These are phyloP conservation scores for Aproaerema taeniolella DNA, from an alignment of 2,888 invertebrate species.

Conservation along the genomic window DNA sequence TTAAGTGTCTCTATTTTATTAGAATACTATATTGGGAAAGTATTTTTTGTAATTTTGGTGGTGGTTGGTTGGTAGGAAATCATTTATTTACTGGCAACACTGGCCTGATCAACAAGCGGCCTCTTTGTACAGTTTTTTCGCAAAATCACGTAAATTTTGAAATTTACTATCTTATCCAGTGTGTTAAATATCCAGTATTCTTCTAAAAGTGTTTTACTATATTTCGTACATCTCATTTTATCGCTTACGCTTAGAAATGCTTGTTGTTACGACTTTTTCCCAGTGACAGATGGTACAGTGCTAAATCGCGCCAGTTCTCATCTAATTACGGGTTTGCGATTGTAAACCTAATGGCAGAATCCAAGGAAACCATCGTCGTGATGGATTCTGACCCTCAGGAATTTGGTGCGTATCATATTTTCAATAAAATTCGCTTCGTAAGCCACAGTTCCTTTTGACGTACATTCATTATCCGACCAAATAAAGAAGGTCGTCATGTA, in stretches of 20 bases:
- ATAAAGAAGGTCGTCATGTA: slow-evolving; percentile 22
- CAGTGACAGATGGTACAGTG: slow-evolving; percentile 60
- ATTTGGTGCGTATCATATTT: slow-evolving; percentile 37
- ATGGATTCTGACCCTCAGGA: slow-evolving; percentile 35
- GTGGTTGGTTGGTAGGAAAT: not conserved
- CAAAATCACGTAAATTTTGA: slow-evolving; percentile 21
- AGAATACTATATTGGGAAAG: no score
- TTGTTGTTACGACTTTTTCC: slow-evolving; percentile 31
- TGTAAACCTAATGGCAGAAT: slow-evolving; percentile 46
- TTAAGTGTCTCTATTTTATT: no score
- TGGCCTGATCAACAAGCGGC: slow-evolving; percentile 66
- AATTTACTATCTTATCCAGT: slow-evolving; percentile 18
- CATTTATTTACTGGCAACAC: slow-evolving; percentile 39
- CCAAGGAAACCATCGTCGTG: slow-evolving; percentile 30
- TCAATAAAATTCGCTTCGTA: slow-evolving; percentile 21
- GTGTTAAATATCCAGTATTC: slow-evolving; percentile 16
- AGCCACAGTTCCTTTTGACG: slow-evolving; percentile 26
- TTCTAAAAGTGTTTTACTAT: slow-evolving; percentile 14
- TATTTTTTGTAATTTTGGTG: not conserved
- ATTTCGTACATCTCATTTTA: slow-evolving; percentile 18
- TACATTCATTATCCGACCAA: slow-evolving; percentile 36
- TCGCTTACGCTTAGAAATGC: slow-evolving; percentile 34
- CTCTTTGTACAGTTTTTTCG: slow-evolving; percentile 29
- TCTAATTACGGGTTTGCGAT: slow-evolving; percentile 28
- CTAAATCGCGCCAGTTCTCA: slow-evolving; percentile 55